phyloP scores from a whole-genome alignment of 1,140 invertebrate genomes.

The Heterodera carotae region DNA sequence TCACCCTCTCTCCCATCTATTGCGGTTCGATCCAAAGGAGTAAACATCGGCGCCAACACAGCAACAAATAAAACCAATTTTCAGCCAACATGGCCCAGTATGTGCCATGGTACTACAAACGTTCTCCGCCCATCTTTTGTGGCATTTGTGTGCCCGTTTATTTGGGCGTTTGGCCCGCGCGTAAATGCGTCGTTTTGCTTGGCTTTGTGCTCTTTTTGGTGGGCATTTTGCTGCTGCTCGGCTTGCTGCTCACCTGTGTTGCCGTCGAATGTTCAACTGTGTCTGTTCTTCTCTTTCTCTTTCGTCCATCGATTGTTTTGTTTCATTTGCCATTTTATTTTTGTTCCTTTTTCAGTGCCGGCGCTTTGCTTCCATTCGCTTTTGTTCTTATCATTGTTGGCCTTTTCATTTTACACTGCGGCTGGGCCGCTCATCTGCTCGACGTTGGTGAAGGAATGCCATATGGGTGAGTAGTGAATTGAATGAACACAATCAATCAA shows the following conservation, averaged over 20 bases:
- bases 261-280: constrained; percentile 59
- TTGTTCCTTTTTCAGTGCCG: constrained; percentile 48
- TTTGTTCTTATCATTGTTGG: constrained; percentile 63
- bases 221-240: constrained; percentile 54
- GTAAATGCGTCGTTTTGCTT: constrained; percentile 58
- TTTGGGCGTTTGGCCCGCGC: constrained; percentile 52
- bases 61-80: not conserved
- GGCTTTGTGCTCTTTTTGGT: constrained; percentile 59
- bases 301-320: too few species aligned
- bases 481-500: too few species aligned
- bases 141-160: constrained; percentile 62
- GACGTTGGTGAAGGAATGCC: constrained; percentile 55
- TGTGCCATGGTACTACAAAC: constrained; percentile 59
- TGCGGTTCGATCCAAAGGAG: too few species aligned
- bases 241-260: constrained; percentile 59
- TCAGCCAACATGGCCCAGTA: constrained; percentile 51
- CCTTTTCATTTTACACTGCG: constrained; percentile 62
- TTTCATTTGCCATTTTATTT: constrained; percentile 30
- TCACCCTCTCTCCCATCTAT: too few species aligned
- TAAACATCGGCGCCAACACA: not conserved
- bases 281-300: constrained; percentile 35
- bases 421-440: constrained; percentile 63
- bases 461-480: constrained; percentile 44
- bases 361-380: constrained; percentile 57
- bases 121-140: constrained; percentile 60